Conservation (phyloP, 2,797 vertebrate genomes). For the Harpagifer antarcticus region DNA sequence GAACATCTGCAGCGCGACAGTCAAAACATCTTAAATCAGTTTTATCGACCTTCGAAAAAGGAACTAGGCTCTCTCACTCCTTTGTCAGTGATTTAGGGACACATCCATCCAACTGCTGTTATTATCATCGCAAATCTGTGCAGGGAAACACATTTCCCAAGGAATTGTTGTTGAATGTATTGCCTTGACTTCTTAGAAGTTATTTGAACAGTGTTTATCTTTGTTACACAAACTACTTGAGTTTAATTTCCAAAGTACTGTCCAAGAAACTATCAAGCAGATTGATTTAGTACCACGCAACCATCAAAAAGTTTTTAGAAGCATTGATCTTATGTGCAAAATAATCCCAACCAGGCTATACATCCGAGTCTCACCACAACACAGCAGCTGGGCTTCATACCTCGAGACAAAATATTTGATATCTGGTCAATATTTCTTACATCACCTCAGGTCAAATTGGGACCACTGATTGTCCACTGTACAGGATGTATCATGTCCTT, state of each 20-base stretch:
- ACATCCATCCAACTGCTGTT: background rate
- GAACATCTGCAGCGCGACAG: constrained; percentile 19
- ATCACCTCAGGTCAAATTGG: constrained; percentile 3
- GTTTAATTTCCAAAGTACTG: background rate
- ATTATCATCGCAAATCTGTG: constrained; percentile 1
- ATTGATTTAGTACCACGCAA: background rate
- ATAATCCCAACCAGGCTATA: background rate
- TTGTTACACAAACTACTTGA: background rate
- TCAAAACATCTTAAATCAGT: constrained; percentile 48
- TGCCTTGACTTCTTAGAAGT: background rate
- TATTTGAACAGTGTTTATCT: constrained; percentile 22
- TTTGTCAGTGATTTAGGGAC: background rate
- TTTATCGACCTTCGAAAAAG: constrained; percentile 22
- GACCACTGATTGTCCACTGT: accelerated
- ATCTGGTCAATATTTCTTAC: background rate
- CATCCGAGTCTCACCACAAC: background rate
- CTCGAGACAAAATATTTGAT: background rate
- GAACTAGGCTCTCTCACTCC: background rate
- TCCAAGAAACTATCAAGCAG: constrained; percentile 12
- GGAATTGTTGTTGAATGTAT: background rate
- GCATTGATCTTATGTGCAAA: background rate
- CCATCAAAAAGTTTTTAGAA: background rate
- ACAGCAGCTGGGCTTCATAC: background rate
- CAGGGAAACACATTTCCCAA: background rate
- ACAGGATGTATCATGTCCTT: constrained; percentile 53